These are phyloP conservation scores for Lophotriccus pileatus DNA, from an alignment of 2,797 vertebrate genomes.

Conservation along the genomic window DNA sequence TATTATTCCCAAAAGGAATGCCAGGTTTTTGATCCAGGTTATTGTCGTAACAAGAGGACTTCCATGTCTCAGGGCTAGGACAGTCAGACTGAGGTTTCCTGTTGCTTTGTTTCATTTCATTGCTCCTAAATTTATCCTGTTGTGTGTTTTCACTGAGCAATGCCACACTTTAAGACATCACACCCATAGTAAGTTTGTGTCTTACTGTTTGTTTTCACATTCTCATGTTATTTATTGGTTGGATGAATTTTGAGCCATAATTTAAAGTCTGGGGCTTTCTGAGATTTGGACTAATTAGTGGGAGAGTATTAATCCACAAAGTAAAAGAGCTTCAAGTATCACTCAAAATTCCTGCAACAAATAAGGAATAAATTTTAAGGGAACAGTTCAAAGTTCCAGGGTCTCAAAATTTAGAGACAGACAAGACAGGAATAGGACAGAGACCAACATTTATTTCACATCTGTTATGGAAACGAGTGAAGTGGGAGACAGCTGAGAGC, in stretches of 20 bases:
- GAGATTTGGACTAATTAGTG: background rate
- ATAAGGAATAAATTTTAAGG: background rate
- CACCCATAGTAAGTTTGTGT: background rate
- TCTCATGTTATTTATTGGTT: background rate
- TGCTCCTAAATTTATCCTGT: background rate
- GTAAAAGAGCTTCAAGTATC: background rate
- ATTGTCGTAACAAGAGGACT: background rate
- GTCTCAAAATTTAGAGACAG: conserved; percentile 9
- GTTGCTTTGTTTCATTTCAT: background rate
- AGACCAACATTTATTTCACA: conserved; percentile 25
- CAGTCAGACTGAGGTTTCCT: background rate
- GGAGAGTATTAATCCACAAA: background rate
- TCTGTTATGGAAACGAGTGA: conserved; percentile 28
- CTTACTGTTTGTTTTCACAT: background rate
- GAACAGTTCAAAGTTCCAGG: background rate
- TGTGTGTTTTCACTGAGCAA: background rate
- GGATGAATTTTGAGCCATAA: background rate
- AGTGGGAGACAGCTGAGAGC: conserved; percentile 16
- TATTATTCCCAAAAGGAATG: background rate
- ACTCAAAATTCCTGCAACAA: background rate
- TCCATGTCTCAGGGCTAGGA: rapidly evolving
- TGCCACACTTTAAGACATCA: background rate
- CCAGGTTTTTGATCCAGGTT: background rate
- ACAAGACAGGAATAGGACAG: conserved; percentile 1
- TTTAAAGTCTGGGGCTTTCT: background rate